phyloP scores from a whole-genome alignment of 2,113 vertebrate genomes.

The Planiliza haematocheilus region DNA sequence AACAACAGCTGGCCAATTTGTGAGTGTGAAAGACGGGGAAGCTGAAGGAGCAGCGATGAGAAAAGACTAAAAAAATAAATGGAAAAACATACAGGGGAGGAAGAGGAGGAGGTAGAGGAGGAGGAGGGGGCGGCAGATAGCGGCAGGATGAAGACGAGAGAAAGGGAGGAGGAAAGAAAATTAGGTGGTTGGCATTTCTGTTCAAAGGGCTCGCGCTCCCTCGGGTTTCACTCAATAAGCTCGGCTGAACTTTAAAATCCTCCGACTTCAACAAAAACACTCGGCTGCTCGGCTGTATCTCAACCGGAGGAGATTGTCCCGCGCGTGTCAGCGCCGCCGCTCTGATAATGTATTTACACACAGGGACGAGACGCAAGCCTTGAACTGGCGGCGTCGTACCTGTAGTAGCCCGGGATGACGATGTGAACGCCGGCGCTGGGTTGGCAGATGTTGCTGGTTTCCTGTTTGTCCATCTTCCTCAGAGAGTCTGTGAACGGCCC shows the following conservation, averaged over 20 bases:
- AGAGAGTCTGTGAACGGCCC: constrained; percentile 96
- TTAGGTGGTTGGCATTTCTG: constrained; percentile 76
- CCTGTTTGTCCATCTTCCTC: constrained; percentile 94
- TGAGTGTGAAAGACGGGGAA: no score
- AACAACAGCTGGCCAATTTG: no score
- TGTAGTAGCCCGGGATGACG: constrained; percentile 98
- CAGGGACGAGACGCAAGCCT: constrained; percentile 38
- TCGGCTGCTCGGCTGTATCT: constrained; percentile 43
- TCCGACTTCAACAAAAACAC: constrained; percentile 62
- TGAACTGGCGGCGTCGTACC: no score
- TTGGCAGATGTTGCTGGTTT: constrained; percentile 91
- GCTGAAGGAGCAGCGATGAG: no score
- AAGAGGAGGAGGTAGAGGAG: constrained; percentile 6
- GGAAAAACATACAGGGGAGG: constrained; percentile 3
- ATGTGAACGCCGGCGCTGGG: constrained; percentile 97
- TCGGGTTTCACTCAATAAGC: constrained; percentile 74
- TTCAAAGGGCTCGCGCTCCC: constrained; percentile 74
- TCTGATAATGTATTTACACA: constrained; percentile 52
- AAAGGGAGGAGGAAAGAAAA: constrained; percentile 54
- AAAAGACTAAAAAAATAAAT: no score
- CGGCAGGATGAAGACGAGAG: constrained; percentile 41
- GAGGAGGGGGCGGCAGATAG: constrained; percentile 13
- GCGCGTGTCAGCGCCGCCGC: constrained; percentile 28
- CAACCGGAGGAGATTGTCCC: constrained; percentile 29
- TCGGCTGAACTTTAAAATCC: constrained; percentile 75